These are phyloP conservation scores for Panthera tigris DNA, from an alignment of 2,113 vertebrate genomes.

Conservation along the genomic window DNA sequence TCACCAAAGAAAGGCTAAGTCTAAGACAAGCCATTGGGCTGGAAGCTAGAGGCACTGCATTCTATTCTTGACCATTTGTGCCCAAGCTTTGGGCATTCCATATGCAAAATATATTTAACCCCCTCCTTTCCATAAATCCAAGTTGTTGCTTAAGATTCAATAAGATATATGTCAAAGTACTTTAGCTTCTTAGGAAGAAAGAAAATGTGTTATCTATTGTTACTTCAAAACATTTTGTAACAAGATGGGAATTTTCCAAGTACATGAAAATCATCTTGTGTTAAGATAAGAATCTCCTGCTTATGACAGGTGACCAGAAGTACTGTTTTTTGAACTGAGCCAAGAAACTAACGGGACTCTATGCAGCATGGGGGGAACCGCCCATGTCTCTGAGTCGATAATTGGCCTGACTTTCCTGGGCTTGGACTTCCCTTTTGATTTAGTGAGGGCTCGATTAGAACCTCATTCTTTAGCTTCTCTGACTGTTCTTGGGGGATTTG, in stretches of 20 bases:
- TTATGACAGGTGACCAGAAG: constrained; percentile 73
- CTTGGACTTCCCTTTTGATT: constrained; percentile 59
- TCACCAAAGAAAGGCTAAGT: neutral
- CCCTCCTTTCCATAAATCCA: neutral
- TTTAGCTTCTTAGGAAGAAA: constrained; percentile 64
- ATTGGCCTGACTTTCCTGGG: neutral
- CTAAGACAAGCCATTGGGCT: neutral
- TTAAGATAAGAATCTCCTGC: constrained; percentile 68
- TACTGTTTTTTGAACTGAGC: constrained; percentile 55
- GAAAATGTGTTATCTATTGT: constrained; percentile 53
- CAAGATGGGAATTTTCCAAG: constrained; percentile 68
- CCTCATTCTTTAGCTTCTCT: constrained; percentile 54
- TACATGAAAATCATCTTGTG: constrained; percentile 59
- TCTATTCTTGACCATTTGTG: neutral
- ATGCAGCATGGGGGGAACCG: neutral
- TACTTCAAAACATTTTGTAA: constrained; percentile 68
- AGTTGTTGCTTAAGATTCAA: constrained; percentile 48
- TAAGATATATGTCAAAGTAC: constrained; percentile 61
- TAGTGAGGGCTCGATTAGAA: constrained; percentile 38
- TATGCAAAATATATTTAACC: neutral
- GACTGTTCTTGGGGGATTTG: constrained; percentile 49
- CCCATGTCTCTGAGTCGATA: constrained; percentile 45
- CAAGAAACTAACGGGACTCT: constrained; percentile 56
- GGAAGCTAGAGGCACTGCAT: neutral
- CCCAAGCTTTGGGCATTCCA: neutral